phyloP scores from a whole-genome alignment of 2,113 vertebrate species.

The Chionis minor region DNA sequence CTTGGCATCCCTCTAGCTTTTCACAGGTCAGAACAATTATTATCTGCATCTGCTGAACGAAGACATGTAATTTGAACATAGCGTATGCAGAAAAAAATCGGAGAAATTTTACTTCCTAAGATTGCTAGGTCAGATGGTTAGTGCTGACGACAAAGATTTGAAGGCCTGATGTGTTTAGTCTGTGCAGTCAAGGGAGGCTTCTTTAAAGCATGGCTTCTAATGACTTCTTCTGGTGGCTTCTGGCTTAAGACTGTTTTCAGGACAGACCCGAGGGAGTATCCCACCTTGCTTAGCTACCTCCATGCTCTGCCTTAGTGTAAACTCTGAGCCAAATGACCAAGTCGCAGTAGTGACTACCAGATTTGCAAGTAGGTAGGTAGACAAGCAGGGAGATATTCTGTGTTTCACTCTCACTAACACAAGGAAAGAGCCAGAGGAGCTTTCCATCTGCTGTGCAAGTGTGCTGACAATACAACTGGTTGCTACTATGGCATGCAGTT shows the following conservation, averaged over 20 bases:
- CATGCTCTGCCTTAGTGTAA: background rate
- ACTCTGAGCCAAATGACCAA: background rate
- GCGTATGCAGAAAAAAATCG: background rate
- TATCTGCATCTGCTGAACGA: background rate
- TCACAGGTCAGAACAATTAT: background rate
- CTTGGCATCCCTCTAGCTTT: background rate
- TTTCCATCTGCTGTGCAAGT: constrained; percentile 26
- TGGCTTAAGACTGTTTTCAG: background rate
- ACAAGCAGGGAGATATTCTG: background rate
- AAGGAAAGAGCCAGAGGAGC: background rate
- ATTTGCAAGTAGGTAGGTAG: background rate
- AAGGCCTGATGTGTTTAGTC: background rate
- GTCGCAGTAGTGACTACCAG: background rate
- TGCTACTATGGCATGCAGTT: background rate
- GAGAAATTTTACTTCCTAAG: background rate
- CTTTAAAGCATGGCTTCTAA: background rate
- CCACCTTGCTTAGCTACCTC: background rate
- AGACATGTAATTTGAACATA: background rate
- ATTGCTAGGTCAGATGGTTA: background rate
- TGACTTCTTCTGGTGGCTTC: background rate
- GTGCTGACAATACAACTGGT: background rate
- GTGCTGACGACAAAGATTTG: background rate
- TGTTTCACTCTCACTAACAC: background rate
- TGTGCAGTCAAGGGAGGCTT: background rate
- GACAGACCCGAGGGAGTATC: background rate